phyloP scores from a whole-genome alignment of 2,888 invertebrate species.

The Patella pellucida region DNA sequence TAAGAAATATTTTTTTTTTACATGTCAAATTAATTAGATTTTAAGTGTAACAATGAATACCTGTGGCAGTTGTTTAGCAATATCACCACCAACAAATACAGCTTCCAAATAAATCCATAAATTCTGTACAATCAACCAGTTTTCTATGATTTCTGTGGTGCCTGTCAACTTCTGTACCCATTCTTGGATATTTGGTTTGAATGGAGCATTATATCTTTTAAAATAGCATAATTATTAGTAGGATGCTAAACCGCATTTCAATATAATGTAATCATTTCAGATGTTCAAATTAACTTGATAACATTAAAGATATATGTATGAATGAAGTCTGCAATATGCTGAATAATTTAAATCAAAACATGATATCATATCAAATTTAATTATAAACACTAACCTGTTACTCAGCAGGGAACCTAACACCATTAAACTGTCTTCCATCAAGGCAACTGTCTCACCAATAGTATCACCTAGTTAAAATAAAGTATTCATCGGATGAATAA shows the following conservation, averaged over 20 bases:
- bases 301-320: background rate
- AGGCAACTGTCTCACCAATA: slow-evolving; percentile 94
- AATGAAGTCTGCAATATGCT: background rate
- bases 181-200: slow-evolving; percentile 95
- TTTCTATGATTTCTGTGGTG: slow-evolving; percentile 95
- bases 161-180: slow-evolving; percentile 95
- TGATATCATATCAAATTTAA: no score
- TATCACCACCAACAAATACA: slow-evolving; percentile 97
- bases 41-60: slow-evolving; percentile 32
- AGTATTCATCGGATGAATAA: background rate
- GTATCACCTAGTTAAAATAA: slow-evolving; percentile 80
- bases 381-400: slow-evolving; percentile 77
- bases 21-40: no score
- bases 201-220: slow-evolving; percentile 90
- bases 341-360: no score
- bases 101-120: slow-evolving; percentile 99
- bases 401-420: slow-evolving; percentile 92
- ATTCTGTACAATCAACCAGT: slow-evolving; percentile 97
- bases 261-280: background rate
- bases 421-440: slow-evolving; percentile 96
- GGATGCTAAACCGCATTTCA: background rate
- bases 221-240: slow-evolving; percentile 1
- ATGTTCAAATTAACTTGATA: background rate
- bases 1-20: no score
- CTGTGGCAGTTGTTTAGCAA: slow-evolving; percentile 92